Base-by-base conservation (phyloP, 2,888 invertebrate genomes). In the Scaptomyza polygonia region DNA sequence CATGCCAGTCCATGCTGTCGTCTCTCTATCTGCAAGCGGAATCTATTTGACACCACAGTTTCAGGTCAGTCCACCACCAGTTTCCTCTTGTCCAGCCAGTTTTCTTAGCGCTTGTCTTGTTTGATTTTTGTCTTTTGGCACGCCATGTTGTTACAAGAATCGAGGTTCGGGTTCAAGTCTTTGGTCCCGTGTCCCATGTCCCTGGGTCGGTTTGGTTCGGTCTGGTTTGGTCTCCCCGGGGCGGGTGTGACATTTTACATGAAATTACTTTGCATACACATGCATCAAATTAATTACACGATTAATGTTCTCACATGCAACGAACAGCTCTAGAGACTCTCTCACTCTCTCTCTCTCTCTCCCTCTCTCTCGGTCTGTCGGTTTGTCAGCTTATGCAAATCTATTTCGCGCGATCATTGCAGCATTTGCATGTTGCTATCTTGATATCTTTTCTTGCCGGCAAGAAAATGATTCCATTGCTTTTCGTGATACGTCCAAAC, bases 241-340 rank as follows among this genome's bases (percentile, higher is more conserved):
- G 68, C 67, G 79, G 74, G 81, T 69, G 79, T 85, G 88, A 89
- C 90, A 90, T 70, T 90, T 87, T 85, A 90, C 89, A 90, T 90
- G 89, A 88, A 90, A 89, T 88, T 86, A 87, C 84, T 89, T 90
- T 89, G 89, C 89, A 91, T 91, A 89, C 90, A 89, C 91, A 91
- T 91, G 91, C 90, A 90, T 91, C 91, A 91, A 91, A 91, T 91
- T 91, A 91, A 91, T 91, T 91, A 91, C 89, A 90, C 91, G 91
- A 91, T 91, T 91, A 91, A 91, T 91, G 91, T 87, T 84, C 85
- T 84, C 89, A 81, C 87, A 85, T 85, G 84, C 84, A 74, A 83
- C 58, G 47, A 56, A 40, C 74, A 65, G 48, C 65, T 51, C 54
- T 36, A n/a, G 39, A 39, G 57, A 52, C 54, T 49, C 51, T 48